Conservation (phyloP, 53 echinoderm and acorn worm genomes). For the Temnopleurus reevesii region DNA sequence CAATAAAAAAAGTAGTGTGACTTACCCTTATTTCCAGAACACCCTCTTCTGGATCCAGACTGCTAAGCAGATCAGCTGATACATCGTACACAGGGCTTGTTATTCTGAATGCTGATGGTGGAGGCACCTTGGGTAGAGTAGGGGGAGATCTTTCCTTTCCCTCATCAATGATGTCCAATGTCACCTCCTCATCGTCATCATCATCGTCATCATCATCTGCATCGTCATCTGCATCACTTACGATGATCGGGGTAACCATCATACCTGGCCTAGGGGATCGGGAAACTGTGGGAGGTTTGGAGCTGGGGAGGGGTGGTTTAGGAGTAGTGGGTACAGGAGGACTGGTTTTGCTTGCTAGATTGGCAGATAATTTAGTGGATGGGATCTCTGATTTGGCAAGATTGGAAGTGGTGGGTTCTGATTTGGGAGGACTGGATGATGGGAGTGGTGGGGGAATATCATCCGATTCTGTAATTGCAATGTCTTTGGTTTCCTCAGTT, state of each 20-base stretch:
- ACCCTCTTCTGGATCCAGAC: constrained; percentile 79
- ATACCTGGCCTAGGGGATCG: neutral
- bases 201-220: constrained; percentile 33
- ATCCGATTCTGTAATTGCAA: neutral
- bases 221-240: constrained; percentile 56
- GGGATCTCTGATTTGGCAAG: neutral
- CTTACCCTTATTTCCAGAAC: constrained; percentile 94
- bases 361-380: neutral
- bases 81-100: constrained; percentile 45
- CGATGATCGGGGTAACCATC: neutral
- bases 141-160: constrained; percentile 45
- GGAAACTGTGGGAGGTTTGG: constrained; percentile 5
- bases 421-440: constrained; percentile 26
- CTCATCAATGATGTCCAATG: neutral
- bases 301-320: constrained; percentile 40
- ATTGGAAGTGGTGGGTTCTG: neutral
- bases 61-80: constrained; percentile 52
- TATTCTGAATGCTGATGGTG: constrained; percentile 34
- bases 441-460: neutral
- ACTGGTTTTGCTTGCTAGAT: neutral
- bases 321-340: neutral
- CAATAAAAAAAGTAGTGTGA: neutral
- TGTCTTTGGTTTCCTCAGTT: no score
- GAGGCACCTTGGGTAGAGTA: constrained; percentile 56
- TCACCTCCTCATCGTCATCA: constrained; percentile 35